Conservation (phyloP, 2,113 vertebrate species). For the Corythornis cristatus region DNA sequence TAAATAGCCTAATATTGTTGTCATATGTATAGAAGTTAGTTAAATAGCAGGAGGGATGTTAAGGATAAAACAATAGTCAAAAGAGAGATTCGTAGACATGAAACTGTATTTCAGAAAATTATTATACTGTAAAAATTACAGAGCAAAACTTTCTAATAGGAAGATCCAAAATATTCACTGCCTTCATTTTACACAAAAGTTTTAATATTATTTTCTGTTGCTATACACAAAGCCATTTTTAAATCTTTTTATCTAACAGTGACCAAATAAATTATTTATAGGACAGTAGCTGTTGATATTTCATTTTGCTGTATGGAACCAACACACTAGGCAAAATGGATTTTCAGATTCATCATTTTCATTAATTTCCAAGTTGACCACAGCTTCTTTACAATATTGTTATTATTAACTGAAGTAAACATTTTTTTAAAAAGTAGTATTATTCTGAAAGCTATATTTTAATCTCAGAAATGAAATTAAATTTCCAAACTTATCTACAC, state of each 20-base stretch:
- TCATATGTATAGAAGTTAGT: not conserved
- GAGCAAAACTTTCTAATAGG: not conserved
- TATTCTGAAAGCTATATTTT: not conserved
- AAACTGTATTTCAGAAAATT: not conserved
- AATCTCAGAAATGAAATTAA: not conserved
- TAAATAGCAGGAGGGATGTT: not conserved
- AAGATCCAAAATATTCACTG: not conserved
- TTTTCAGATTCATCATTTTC: not conserved
- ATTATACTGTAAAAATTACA: not conserved
- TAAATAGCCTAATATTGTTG: not conserved
- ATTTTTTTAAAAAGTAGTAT: not conserved
- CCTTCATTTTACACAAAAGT: not conserved
- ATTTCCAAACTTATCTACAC: not conserved
- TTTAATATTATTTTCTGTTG: not conserved
- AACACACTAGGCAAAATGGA: not conserved
- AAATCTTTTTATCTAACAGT: not conserved
- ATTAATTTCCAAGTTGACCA: not conserved
- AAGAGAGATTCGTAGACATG: not conserved
- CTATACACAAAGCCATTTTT: not conserved
- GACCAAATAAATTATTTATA: not conserved
- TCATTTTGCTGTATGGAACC: not conserved
- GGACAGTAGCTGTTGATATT: not conserved
- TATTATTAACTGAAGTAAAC: not conserved
- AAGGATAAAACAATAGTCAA: not conserved
- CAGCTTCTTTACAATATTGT: not conserved